These are phyloP conservation scores for Zaprionus gabonicus DNA, from an alignment of 1,140 invertebrate species.

Conservation along the genomic window DNA sequence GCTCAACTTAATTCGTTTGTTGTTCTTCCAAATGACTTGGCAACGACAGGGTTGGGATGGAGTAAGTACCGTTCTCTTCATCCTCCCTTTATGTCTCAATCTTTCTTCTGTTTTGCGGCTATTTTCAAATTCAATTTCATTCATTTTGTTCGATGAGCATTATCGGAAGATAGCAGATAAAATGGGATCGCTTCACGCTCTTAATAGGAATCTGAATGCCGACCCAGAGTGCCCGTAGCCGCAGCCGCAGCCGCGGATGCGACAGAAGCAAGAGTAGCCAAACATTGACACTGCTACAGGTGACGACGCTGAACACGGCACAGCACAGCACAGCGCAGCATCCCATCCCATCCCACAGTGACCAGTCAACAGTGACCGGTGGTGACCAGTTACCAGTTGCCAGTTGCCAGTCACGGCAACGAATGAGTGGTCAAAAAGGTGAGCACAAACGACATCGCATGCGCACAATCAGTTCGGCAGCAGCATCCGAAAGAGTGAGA, in stretches of 20 bases:
- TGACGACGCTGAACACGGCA: constrained; percentile 9
- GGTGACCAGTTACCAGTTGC: constrained; percentile 31
- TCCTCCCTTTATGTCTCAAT: not conserved
- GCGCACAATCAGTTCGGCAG: constrained; percentile 72
- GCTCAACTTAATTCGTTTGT: constrained; percentile 3
- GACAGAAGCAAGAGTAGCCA: constrained; percentile 65
- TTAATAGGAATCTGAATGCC: constrained; percentile 69
- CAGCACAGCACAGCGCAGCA: not conserved
- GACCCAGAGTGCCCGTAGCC: constrained; percentile 2
- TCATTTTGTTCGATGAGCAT: constrained; percentile 85
- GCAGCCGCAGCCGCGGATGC: constrained; percentile 7
- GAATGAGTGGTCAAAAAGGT: constrained; percentile 78
- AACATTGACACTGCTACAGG: constrained; percentile 39
- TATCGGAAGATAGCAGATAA: constrained; percentile 84
- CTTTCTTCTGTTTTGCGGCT: constrained; percentile 27
- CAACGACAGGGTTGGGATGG: not conserved
- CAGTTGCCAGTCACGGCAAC: constrained; percentile 49
- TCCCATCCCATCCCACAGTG: not conserved
- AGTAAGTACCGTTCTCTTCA: constrained; percentile 23
- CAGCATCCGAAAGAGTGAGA: constrained; percentile 38
- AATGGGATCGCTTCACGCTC: constrained; percentile 84
- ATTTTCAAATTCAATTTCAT: constrained; percentile 84
- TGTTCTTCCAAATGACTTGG: not conserved
- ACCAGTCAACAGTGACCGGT: constrained; percentile 34
- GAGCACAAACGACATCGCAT: constrained; percentile 83